Conservation (phyloP, 1,140 invertebrate genomes). For the Whitmania pigra region DNA sequence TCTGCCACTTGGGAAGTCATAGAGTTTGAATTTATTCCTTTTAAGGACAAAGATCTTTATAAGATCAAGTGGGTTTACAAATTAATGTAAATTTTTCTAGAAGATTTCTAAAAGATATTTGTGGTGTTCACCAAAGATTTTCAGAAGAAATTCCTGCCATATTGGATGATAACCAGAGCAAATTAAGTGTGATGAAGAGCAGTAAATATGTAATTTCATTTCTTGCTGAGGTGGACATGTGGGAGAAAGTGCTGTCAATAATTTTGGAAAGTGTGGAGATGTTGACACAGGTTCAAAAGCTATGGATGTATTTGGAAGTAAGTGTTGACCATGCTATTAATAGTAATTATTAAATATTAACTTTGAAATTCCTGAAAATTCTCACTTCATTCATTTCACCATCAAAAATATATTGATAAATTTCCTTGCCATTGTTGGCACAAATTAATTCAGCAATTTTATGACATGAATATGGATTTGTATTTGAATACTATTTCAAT, state of each 20-base stretch:
- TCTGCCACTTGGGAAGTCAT: conserved; percentile 56
- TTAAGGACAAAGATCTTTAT: conserved; percentile 53
- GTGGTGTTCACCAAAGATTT: conserved; percentile 28
- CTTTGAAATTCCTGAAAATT: no score
- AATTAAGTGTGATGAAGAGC: conserved; percentile 65
- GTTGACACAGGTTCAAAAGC: conserved; percentile 59
- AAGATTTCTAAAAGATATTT: neutral
- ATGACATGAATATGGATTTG: neutral
- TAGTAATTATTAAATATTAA: no score
- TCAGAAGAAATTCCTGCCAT: conserved; percentile 49
- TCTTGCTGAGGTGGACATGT: conserved; percentile 61
- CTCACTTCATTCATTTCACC: no score
- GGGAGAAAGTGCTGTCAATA: conserved; percentile 64
- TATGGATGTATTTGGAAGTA: conserved; percentile 66
- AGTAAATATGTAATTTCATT: conserved; percentile 73
- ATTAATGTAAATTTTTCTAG: neutral
- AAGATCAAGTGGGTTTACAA: conserved; percentile 35
- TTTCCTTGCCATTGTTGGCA: neutral
- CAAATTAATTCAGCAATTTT: neutral
- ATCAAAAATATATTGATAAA: no score
- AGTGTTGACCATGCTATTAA: conserved; percentile 5
- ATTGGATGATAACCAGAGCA: conserved; percentile 42
- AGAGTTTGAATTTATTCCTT: conserved; percentile 55
- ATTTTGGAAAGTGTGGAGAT: conserved; percentile 65
- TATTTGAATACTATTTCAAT: neutral